Conservation (phyloP, 2,113 vertebrate genomes). For the Plectropomus leopardus region DNA sequence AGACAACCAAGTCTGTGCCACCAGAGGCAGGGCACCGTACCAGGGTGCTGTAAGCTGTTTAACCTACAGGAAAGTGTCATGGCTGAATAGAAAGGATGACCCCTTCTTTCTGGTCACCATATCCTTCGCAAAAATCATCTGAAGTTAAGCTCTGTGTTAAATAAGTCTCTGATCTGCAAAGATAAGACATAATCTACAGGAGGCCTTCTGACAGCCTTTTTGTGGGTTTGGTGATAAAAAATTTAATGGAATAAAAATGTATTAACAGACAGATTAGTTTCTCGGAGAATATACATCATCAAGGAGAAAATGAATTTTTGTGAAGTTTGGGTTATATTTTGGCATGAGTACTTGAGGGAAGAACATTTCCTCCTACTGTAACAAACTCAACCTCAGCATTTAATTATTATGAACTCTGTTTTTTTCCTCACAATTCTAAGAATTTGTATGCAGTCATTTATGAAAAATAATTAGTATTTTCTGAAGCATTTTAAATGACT, state of each 20-base stretch:
- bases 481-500: too few relatives aligned
- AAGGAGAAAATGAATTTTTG: slow-evolving; percentile 6
- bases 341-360: too few relatives aligned
- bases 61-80: slow-evolving; percentile 57
- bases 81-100: slow-evolving; percentile 49
- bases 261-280: slow-evolving; percentile 10
- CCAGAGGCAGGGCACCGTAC: slow-evolving; percentile 48
- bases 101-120: slow-evolving; percentile 33
- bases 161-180: slow-evolving; percentile 52
- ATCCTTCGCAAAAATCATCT: slow-evolving; percentile 56
- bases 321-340: slow-evolving; percentile 15
- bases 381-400: not conserved
- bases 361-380: not conserved
- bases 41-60: slow-evolving; percentile 48
- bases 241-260: slow-evolving; percentile 5
- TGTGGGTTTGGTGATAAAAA: slow-evolving; percentile 45
- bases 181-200: slow-evolving; percentile 62
- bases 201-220: slow-evolving; percentile 22
- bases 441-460: slow-evolving; percentile 3
- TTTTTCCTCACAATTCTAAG: not conserved
- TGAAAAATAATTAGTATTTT: slow-evolving; percentile 9
- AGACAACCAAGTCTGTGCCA: slow-evolving; percentile 42
- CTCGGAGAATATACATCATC: not conserved
- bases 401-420: not conserved
- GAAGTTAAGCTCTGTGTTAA: slow-evolving; percentile 36